Conservation (phyloP, 2,797 vertebrate species). For the Phoebastria nigripes region DNA sequence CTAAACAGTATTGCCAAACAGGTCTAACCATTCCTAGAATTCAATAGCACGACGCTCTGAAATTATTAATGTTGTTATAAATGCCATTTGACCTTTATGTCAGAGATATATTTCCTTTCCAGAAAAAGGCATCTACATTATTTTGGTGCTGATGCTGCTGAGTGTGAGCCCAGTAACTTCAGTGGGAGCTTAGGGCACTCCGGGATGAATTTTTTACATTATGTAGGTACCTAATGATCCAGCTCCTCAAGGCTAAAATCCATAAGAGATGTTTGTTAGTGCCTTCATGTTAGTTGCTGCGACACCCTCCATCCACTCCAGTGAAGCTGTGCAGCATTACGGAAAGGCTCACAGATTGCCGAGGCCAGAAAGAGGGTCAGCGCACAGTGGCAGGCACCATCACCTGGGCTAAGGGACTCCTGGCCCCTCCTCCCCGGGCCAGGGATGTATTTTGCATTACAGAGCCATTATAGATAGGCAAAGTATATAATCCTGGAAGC, state of each 20-base stretch:
- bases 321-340: not conserved
- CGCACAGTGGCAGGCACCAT: rapidly evolving
- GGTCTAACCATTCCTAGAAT: constrained; percentile 32
- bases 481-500: not conserved
- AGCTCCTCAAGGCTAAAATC: constrained; percentile 14
- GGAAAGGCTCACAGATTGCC: not conserved
- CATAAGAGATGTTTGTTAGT: not conserved
- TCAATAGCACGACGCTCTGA: constrained; percentile 29
- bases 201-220: not conserved
- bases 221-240: not conserved
- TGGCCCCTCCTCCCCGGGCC: rapidly evolving
- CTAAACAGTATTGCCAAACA: constrained; percentile 37
- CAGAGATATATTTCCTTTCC: not conserved
- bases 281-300: not conserved
- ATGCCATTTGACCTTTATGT: constrained; percentile 32
- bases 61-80: constrained; percentile 45
- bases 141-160: not conserved
- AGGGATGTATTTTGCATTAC: not conserved
- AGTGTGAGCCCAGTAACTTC: not conserved
- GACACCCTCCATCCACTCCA: not conserved
- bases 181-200: not conserved
- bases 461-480: not conserved
- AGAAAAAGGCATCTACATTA: not conserved
- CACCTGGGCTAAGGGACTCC: not conserved
- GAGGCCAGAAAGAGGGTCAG: not conserved